Evolutionary conservation across 2,888 invertebrate species (phyloP), one percentile per base, ranked within the genome.

Genomic region (Trissolcus brochymenae): DNA sequence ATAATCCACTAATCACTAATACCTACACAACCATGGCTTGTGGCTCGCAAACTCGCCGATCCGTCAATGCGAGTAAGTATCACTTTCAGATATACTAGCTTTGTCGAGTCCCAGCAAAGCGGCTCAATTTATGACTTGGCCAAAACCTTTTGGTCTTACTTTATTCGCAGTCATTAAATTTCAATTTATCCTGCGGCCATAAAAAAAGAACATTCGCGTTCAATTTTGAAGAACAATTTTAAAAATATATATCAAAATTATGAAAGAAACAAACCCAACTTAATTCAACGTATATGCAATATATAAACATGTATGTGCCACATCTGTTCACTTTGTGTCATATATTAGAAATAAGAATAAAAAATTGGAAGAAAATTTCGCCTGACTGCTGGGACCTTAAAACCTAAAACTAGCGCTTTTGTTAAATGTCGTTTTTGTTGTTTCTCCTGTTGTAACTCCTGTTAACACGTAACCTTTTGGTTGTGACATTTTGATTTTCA

Each of bases 1-100:
- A 84, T 84, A 85, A 87, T 86, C 85, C 85, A 88, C 87, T 88
- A 88, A 88, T 88, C 84, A 88, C 87, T 87, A 88, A 87, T 88
- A 83, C 82, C 85, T 81, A 82, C 83, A 74, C 74, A 79, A 74
- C 82, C 77, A 82, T 83, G 88, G 87, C 86, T 86, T 85, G 86
- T 85, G 87, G 86, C 85, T 87, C 83, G 82, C 84, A 85, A 85
- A 82, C 80, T 81, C 82, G 81, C 81, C 84, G 84, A 81, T 83
- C 81, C 84, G 80, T 82, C 87, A 80, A 77, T 82, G 74, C 83
- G 82, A 82, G 87, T 87, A 87, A 87, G 87, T 87, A 87, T 87
- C 64, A 72, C 50, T 68, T 78, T 74, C 66, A 74, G 43, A 62
- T 77, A 72, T 59, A 62, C 55, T 68, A 64, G 77, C 72, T 72